Conservation (phyloP, 2,113 vertebrate species). For the Lycaon pictus region DNA sequence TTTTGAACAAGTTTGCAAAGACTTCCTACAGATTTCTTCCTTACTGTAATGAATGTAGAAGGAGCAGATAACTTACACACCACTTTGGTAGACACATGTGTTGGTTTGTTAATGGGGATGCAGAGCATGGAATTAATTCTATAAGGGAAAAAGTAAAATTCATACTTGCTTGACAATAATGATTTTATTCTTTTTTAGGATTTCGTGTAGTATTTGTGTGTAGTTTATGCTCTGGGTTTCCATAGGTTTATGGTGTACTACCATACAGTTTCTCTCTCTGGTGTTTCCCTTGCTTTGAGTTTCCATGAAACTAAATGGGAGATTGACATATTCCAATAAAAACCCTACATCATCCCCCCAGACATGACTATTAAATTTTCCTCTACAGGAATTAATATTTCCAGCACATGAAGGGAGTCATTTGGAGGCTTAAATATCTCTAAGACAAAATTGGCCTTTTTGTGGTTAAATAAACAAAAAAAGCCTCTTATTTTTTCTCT, state of each 20-base stretch:
- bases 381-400: not conserved
- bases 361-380: slow-evolving; percentile 12
- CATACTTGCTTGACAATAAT: not conserved
- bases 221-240: slow-evolving; percentile 2
- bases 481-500: slow-evolving; percentile 25
- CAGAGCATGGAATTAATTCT: not conserved
- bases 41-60: slow-evolving; percentile 8
- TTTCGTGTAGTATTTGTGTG: not conserved
- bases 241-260: not conserved
- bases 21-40: not conserved
- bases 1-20: slow-evolving; percentile 54
- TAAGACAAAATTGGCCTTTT: slow-evolving; percentile 49
- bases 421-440: not conserved
- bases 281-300: not conserved
- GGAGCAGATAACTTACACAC: not conserved
- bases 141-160: not conserved
- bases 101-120: not conserved
- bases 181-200: not conserved
- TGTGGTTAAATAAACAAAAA: not conserved
- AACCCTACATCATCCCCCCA: not conserved
- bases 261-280: not conserved
- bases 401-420: not conserved
- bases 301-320: slow-evolving; percentile 22
- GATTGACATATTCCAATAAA: not conserved
- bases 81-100: not conserved